Percentiles rank a stretch among this genome's conserved stretches.
Conservation (phyloP, 2,888 invertebrate genomes). For the Volucella inanis region DNA sequence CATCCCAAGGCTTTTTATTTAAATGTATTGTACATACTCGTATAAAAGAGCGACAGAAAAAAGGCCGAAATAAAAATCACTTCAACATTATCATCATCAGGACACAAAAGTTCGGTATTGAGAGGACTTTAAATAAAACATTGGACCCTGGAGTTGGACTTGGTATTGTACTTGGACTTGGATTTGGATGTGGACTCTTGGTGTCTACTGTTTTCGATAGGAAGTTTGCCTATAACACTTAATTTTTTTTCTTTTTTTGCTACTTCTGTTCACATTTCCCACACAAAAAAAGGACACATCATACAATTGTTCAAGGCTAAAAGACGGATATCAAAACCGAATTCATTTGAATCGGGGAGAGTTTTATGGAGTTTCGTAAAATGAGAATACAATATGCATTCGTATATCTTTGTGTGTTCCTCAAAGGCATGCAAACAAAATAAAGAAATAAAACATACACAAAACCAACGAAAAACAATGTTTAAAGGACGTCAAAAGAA, state of each 20-base stretch:
- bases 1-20: slow-evolving; percentile 46
- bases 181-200: background rate
- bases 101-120: slow-evolving; percentile 51
- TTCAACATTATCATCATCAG: slow-evolving; percentile 50
- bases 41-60: background rate
- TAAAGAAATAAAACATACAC: too few species aligned
- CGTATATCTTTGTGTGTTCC: too few species aligned
- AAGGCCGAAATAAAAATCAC: slow-evolving; percentile 60
- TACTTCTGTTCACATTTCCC: background rate
- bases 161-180: slow-evolving; percentile 14
- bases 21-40: background rate
- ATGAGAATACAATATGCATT: too few species aligned
- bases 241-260: slow-evolving; percentile 31
- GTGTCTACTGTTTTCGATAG: slow-evolving; percentile 31
- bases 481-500: slow-evolving; percentile 11
- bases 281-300: slow-evolving; percentile 12
- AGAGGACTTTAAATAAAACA: slow-evolving; percentile 69
- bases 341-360: slow-evolving; percentile 30
- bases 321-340: slow-evolving; percentile 54
- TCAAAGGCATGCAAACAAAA: too few species aligned
- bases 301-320: slow-evolving; percentile 52
- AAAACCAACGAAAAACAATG: background rate
- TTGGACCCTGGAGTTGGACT: slow-evolving; percentile 47
- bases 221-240: slow-evolving; percentile 53
- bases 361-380: background rate